Base-by-base conservation (phyloP, 2,888 invertebrate species). In the Chrysodeixis includens region DNA sequence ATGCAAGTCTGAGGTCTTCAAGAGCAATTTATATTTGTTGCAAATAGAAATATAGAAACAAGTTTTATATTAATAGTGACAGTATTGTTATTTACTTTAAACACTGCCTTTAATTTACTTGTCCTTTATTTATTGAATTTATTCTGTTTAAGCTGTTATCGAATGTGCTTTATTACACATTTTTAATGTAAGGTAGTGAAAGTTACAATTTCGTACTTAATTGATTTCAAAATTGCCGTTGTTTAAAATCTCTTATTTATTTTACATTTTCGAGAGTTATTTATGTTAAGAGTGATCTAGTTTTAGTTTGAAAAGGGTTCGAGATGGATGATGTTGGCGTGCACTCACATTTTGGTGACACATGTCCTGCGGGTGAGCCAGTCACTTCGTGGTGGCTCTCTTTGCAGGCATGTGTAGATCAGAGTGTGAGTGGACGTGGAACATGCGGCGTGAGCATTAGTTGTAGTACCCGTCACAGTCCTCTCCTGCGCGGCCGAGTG, bases 141-240 rank as follows among this genome's bases (percentile, higher is more conserved):
- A 20, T 1, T 3, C n/a, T 44, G 18, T 49, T 26, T 26, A 26
- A 49, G 10, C 18, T 49, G 9, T 20, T 49, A 18, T 49, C 20
- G 46, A 20, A 20, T 49, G 18, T 49, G 46, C 46, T 20, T 49
- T 49, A 20, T 20, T 49, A 9, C 16, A 18, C 20, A 1, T 49
- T 20, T 49, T 49, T 10, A 20, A 49, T 49, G 40, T 40, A 40
- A 49, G 10, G 10, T 20, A 49, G 18, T 49, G 8, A 49, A 9
- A 10, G 9, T 10, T 49, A 49, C 26, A 26, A 4, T 49, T 20
- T 10, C 9, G 18, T 49, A 20, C 9, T 49, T 18, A 49, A 20
- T 32, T 40, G 54, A 75, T 64, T 61, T 76, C 66, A 66, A 65
- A 60, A 20, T 7, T 61, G 30, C 26, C 26, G 49, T 60, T 30